These are phyloP conservation scores for Strigamia transsilvanica DNA, from an alignment of 2,888 invertebrate genomes.

Conservation along the genomic window DNA sequence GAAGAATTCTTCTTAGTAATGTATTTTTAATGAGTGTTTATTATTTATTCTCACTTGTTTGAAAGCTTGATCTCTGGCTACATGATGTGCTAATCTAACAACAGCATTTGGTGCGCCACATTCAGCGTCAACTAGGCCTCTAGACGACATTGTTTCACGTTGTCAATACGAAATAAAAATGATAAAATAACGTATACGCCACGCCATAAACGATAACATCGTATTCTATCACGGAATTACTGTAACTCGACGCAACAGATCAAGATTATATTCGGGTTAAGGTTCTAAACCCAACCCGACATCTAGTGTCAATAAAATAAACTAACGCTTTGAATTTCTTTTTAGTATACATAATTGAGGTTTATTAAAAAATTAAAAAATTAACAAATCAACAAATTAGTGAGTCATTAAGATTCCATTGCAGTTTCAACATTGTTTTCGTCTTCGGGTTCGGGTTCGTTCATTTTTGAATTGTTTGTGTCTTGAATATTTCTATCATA, in stretches of 20 bases:
- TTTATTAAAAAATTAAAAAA: too few species aligned
- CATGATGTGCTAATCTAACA: neutral
- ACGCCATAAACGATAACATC: too few species aligned
- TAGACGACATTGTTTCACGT: neutral
- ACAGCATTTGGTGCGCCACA: slow-evolving; percentile 39
- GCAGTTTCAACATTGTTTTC: neutral
- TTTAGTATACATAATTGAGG: too few species aligned
- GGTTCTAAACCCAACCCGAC: too few species aligned
- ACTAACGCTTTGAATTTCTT: too few species aligned
- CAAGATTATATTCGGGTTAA: too few species aligned
- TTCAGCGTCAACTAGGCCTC: neutral
- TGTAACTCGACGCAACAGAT: too few species aligned
- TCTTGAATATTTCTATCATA: slow-evolving; percentile 1
- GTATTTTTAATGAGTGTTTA: neutral
- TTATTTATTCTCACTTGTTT: slow-evolving; percentile 13
- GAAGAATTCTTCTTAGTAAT: neutral
- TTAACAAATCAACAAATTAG: too few species aligned
- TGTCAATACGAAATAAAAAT: neutral
- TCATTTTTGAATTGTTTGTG: neutral
- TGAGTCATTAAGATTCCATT: neutral
- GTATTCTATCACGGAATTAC: too few species aligned
- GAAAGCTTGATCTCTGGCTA: slow-evolving; percentile 38
- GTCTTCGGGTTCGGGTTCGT: neutral
- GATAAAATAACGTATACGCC: too few species aligned
- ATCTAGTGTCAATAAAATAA: too few species aligned